A percentile compares a stretch with the other conserved stretches of the same genome.
Evolutionary conservation across 2,113 vertebrate species (phyloP).

Genomic region (Aleadryas rufinucha): DNA sequence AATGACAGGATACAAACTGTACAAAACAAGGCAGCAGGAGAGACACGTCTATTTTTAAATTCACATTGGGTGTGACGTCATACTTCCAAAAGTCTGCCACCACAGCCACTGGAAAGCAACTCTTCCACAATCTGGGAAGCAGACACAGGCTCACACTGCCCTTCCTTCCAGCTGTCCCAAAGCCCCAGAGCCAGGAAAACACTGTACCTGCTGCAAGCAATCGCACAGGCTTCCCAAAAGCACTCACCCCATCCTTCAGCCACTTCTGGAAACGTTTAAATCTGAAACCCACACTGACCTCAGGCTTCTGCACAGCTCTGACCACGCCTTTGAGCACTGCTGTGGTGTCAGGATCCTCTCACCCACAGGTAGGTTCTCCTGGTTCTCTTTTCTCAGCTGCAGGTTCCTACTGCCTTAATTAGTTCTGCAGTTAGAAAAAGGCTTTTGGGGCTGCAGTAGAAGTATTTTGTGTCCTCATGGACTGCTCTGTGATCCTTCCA

Average conservation of each 20-base stretch:
- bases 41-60: not conserved
- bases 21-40: not conserved
- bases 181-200: not conserved
- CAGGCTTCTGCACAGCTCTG: not conserved
- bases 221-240: not conserved
- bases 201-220: fast-evolving
- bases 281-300: fast-evolving
- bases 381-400: no score
- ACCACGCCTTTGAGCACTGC: not conserved
- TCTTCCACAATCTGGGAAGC: not conserved
- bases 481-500: not conserved
- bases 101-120: not conserved
- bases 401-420: not conserved
- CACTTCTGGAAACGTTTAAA: not conserved
- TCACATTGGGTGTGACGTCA: not conserved
- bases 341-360: not conserved
- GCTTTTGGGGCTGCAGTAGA: not conserved
- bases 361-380: fast-evolving
- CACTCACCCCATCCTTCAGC: not conserved
- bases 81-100: not conserved
- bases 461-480: fast-evolving
- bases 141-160: not conserved
- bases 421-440: not conserved
- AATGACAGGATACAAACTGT: not conserved
- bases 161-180: not conserved